These are phyloP conservation scores for Oligia latruncula DNA, from an alignment of 2,888 invertebrate species.

Conservation along the genomic window DNA sequence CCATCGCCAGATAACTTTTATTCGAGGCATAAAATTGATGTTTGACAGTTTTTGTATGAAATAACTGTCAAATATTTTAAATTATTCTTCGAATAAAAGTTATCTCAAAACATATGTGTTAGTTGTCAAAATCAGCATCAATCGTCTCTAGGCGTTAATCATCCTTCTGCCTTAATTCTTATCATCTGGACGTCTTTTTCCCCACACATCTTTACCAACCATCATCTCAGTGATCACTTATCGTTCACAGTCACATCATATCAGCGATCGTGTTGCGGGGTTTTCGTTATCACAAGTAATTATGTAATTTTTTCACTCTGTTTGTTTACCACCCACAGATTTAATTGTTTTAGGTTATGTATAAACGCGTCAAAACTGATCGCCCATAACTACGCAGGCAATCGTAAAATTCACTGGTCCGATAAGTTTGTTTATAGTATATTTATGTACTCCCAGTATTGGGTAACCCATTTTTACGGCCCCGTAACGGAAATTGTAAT, in stretches of 20 bases:
- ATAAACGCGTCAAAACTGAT: conserved; percentile 59
- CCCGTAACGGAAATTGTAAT: conserved; percentile 71
- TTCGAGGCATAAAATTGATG: too few species aligned
- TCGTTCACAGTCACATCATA: conserved; percentile 1
- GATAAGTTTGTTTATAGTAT: conserved; percentile 76
- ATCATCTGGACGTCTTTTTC: neutral
- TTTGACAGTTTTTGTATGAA: too few species aligned
- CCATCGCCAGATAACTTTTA: too few species aligned
- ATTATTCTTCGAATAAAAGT: too few species aligned
- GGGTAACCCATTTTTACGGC: conserved; percentile 72
- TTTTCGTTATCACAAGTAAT: conserved; percentile 15
- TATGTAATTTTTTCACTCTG: conserved; percentile 13
- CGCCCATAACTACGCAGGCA: conserved; percentile 63
- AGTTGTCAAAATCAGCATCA: too few species aligned
- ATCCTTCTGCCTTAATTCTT: neutral
- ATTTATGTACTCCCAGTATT: conserved; percentile 72
- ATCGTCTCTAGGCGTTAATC: neutral
- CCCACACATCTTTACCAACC: neutral
- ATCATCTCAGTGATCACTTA: neutral
- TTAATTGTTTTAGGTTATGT: conserved; percentile 54
- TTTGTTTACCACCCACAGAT: conserved; percentile 36
- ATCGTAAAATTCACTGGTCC: conserved; percentile 69
- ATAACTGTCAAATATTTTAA: too few species aligned
- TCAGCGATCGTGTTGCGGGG: neutral
- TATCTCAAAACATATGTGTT: too few species aligned